A percentile compares a stretch with the other conserved stretches of the same genome.
phyloP scores from a whole-genome alignment of 2,113 vertebrate species.

The Syrrhaptes paradoxus region DNA sequence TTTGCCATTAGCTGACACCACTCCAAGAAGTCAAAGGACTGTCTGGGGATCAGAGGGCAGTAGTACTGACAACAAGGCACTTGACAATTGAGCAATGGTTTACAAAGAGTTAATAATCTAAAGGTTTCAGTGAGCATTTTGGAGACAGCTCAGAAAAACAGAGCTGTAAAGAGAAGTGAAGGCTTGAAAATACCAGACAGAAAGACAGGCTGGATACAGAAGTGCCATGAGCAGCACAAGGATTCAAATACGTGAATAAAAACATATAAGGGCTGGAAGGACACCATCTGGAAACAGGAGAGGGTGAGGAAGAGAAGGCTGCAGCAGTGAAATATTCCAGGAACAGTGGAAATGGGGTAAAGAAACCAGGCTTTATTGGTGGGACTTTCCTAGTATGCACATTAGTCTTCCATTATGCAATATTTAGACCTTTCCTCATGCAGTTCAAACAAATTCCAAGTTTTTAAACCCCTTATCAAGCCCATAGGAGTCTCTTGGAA shows the following conservation, averaged over 20 bases:
- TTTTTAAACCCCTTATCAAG: background rate
- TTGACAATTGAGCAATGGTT: background rate
- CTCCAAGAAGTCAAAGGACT: background rate
- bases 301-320: background rate
- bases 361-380: background rate
- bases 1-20: background rate
- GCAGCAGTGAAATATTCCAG: background rate
- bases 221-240: background rate
- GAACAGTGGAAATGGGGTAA: background rate
- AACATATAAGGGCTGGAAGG: background rate
- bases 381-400: background rate
- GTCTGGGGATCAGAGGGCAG: background rate
- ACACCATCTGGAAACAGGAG: background rate
- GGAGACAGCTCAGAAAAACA: background rate
- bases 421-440: background rate
- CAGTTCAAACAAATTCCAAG: background rate
- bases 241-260: background rate
- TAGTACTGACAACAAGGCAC: background rate
- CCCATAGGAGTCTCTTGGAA: background rate
- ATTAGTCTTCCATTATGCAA: background rate
- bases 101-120: background rate
- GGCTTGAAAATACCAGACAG: background rate
- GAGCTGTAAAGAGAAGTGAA: background rate
- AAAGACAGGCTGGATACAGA: background rate
- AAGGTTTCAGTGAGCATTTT: background rate